Base-by-base conservation (phyloP, 2,888 invertebrate genomes). In the Allacma fusca region DNA sequence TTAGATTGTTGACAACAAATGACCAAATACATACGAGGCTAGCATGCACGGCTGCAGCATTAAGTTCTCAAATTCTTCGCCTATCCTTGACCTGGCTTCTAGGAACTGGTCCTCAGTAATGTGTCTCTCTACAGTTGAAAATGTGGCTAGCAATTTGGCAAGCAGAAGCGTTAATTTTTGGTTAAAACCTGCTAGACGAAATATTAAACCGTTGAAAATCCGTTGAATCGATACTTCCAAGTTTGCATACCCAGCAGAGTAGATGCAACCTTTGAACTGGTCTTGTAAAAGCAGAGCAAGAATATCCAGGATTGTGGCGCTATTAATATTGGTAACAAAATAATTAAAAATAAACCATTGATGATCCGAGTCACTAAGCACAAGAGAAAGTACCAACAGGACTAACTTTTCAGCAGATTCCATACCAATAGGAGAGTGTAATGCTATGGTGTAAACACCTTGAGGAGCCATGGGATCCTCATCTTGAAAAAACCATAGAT, bases 301-400 rank as follows among this genome's bases (percentile, higher is more conserved):
- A 13, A 75, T 34, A 23, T 75, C 75, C 50, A 68, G 19, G 44
- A 75, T 75, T 28, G 50, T 67, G n/a, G 75, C 75, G 43, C 75
- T 75, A 44, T 29, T 26, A 65, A 24, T 24, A 65, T 9, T 28
- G 24, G 21, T 19, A 71, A 50, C n/a, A 50, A 71, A 28, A 19
- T 28, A 2, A 23, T 23, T 24, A 50, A 40, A 40, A 9, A 7
- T n/a, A 43, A 43, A 34, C 12, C 44, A 71, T 23, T 50, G 26
- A n/a, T 71, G 50, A 50, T n/a, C n/a, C n/a, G n/a, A n/a, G n/a
- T n/a, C n/a, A n/a, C n/a, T n/a, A n/a, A n/a, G n/a, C n/a, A n/a
- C n/a, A n/a, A n/a, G n/a, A n/a, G n/a, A n/a, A n/a, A n/a, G n/a
- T n/a, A n/a, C n/a, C n/a, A n/a, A n/a, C n/a, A n/a, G n/a, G n/a